Evolutionary conservation across 2,888 invertebrate species (phyloP).

Genomic region (Hirudinaria manillensis): DNA sequence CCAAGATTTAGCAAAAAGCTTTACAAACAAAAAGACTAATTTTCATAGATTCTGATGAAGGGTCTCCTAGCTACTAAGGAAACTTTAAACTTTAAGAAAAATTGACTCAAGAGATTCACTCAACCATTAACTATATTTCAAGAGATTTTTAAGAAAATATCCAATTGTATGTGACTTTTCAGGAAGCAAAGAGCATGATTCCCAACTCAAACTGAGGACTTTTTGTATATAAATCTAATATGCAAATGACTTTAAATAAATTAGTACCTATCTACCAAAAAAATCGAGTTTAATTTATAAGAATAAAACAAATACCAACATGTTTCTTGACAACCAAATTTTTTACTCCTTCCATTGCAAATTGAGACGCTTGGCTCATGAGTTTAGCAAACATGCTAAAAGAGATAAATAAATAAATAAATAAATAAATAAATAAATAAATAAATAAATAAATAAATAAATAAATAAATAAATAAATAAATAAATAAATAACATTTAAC

Average conservation of each 20-base stretch:
- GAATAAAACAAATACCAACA: constrained; percentile 49
- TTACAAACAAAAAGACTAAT: too few species aligned
- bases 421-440: neutral
- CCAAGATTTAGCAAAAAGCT: neutral
- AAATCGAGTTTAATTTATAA: too few species aligned
- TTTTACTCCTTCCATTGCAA: constrained; percentile 99
- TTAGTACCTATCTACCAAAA: too few species aligned
- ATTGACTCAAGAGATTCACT: neutral
- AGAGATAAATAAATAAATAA: neutral
- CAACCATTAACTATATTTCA: too few species aligned
- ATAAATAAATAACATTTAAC: neutral
- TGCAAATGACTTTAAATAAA: too few species aligned
- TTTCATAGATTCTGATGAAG: too few species aligned
- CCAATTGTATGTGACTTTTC: too few species aligned
- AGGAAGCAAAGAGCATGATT: too few species aligned
- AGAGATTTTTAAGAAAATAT: too few species aligned
- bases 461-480: neutral
- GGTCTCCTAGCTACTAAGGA: too few species aligned
- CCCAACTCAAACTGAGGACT: too few species aligned
- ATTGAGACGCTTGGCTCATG: constrained; percentile 87
- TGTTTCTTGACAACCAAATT: constrained; percentile 97
- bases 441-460: constrained; percentile 1
- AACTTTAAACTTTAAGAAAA: neutral
- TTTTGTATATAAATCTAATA: too few species aligned
- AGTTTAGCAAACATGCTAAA: constrained; percentile 92